Percentiles rank a stretch among this genome's conserved stretches.
Conservation (phyloP, 2,888 invertebrate species). For the Cataglyphis livida region DNA sequence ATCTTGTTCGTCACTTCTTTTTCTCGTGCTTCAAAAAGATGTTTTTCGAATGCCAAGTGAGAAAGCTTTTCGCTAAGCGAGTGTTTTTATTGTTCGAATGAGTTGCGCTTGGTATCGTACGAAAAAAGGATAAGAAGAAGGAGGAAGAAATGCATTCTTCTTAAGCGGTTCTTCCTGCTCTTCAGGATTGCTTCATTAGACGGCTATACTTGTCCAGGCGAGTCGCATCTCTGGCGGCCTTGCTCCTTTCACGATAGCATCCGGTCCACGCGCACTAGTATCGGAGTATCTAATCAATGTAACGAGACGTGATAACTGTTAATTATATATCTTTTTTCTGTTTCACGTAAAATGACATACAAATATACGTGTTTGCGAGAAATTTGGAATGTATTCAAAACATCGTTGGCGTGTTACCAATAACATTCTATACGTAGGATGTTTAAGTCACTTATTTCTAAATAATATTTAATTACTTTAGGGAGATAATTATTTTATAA, state of each 20-base stretch:
- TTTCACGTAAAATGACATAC: neutral
- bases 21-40: conserved; percentile 17
- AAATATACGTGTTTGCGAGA: neutral
- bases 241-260: conserved; percentile 23
- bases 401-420: neutral
- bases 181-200: conserved; percentile 75
- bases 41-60: conserved; percentile 60
- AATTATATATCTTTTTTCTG: conserved; percentile 6
- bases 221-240: conserved; percentile 36
- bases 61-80: conserved; percentile 41
- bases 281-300: conserved; percentile 1
- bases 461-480: neutral
- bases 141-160: conserved; percentile 38
- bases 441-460: conserved; percentile 13
- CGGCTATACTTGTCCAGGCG: conserved; percentile 63
- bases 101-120: conserved; percentile 4
- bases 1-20: conserved; percentile 54
- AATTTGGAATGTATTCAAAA: conserved; percentile 9
- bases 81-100: conserved; percentile 10
- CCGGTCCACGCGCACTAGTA: conserved; percentile 2
- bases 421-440: neutral
- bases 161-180: conserved; percentile 57
- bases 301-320: neutral
- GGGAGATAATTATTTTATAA: neutral
- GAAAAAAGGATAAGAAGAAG: neutral